These are phyloP conservation scores for Nipponia nippon DNA, from an alignment of 2,113 vertebrate genomes.

Conservation along the genomic window DNA sequence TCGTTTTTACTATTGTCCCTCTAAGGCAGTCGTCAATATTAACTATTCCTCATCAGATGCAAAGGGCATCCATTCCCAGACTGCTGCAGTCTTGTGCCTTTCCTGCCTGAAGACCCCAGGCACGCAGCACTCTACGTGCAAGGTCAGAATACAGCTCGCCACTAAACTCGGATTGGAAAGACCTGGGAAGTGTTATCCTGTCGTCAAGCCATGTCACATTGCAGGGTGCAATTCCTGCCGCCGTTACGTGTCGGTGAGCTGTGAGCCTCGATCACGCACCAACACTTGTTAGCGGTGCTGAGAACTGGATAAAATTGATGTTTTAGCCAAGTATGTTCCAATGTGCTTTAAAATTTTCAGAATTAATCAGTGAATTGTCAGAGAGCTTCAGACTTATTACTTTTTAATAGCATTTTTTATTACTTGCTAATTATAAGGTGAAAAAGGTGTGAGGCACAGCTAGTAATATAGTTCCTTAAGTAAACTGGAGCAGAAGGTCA, in stretches of 20 bases:
- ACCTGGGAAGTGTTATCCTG: background rate
- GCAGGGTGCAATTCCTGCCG: background rate
- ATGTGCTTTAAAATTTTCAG: constrained; percentile 74
- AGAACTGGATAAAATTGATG: background rate
- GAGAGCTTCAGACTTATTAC: constrained; percentile 69
- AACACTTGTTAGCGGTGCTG: accelerated
- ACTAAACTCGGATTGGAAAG: background rate
- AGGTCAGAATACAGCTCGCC: background rate
- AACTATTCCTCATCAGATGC: background rate
- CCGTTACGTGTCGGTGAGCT: background rate
- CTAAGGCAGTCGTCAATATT: background rate
- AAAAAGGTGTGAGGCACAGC: constrained; percentile 36
- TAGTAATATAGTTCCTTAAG: constrained; percentile 9
- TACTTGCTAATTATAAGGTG: constrained; percentile 73
- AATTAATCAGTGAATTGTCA: constrained; percentile 80
- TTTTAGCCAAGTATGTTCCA: constrained; percentile 78
- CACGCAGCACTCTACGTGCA: background rate
- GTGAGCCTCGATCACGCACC: background rate
- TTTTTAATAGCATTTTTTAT: constrained; percentile 75
- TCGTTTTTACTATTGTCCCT: background rate
- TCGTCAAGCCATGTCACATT: background rate
- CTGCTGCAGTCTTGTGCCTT: background rate
- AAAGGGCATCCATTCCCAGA: background rate
- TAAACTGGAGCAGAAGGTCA: constrained; percentile 46
- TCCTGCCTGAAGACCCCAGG: background rate